phyloP scores from a whole-genome alignment of 2,113 vertebrate species.

The Haliaeetus leucogaster region DNA sequence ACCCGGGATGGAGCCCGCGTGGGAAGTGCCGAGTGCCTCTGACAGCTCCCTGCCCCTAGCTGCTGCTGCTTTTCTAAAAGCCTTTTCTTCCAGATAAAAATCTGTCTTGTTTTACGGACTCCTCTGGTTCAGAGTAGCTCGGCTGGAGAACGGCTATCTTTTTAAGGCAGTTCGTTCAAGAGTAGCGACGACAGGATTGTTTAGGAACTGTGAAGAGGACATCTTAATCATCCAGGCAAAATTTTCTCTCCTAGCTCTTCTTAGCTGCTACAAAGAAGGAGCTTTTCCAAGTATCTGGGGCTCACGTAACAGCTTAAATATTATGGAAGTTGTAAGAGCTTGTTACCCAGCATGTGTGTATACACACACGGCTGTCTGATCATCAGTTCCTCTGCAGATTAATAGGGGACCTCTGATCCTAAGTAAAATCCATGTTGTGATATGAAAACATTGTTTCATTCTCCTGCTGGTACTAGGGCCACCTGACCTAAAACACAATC shows the following conservation, averaged over 20 bases:
- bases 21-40: neutral
- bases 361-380: neutral
- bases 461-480: neutral
- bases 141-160: neutral
- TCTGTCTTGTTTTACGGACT: neutral
- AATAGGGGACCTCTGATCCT: neutral
- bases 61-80: neutral
- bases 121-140: neutral
- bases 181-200: accelerated
- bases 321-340: neutral
- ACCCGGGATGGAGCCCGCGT: accelerated
- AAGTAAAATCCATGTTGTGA: neutral
- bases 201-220: neutral
- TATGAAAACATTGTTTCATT: neutral
- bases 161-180: accelerated
- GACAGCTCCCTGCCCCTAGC: neutral
- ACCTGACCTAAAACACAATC: neutral
- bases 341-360: neutral
- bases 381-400: neutral
- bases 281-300: neutral
- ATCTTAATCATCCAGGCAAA: neutral
- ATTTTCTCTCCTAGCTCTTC: neutral
- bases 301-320: neutral
- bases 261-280: neutral
- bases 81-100: neutral